Percentiles rank a stretch among this genome's conserved stretches.
These are phyloP conservation scores for Thryonomys swinderianus DNA, from an alignment of 2,113 vertebrate genomes.

Conservation along the genomic window DNA sequence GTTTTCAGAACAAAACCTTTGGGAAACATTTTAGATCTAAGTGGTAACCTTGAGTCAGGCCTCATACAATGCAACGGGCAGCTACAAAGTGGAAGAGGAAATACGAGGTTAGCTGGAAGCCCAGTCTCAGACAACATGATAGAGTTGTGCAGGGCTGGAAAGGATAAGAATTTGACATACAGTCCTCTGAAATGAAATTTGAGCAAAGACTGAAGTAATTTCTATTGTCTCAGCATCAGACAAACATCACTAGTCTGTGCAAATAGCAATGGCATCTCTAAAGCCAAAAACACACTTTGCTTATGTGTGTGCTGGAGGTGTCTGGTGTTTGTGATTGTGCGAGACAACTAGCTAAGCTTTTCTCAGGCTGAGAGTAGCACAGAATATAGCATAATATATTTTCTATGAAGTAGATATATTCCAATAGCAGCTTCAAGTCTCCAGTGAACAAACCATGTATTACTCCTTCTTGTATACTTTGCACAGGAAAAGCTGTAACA, in stretches of 20 bases:
- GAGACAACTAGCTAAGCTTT: constrained; percentile 36
- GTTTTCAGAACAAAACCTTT: background rate
- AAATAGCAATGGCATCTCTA: constrained; percentile 62
- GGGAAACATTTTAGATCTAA: background rate
- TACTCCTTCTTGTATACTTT: background rate
- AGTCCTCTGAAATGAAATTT: constrained; percentile 65
- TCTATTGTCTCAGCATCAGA: constrained; percentile 67
- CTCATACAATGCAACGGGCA: background rate
- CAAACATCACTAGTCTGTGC: constrained; percentile 73
- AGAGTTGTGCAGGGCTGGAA: constrained; percentile 15
- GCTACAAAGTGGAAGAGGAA: constrained; percentile 30
- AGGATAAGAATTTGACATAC: background rate
- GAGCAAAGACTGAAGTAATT: constrained; percentile 69
- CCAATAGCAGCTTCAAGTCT: background rate
- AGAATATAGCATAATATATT: background rate
- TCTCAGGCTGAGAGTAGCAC: constrained; percentile 23
- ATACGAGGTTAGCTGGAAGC: background rate
- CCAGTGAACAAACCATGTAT: background rate
- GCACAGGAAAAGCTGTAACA: constrained; percentile 1
- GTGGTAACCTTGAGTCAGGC: background rate
- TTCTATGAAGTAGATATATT: constrained; percentile 24
- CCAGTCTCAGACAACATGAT: background rate
- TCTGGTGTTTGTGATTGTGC: background rate
- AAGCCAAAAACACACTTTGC: constrained; percentile 68
- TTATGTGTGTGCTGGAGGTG: background rate